Percentiles rank a stretch among this genome's conserved stretches.
Conservation (phyloP, 2,113 vertebrate species). For the Semnornis frantzii region DNA sequence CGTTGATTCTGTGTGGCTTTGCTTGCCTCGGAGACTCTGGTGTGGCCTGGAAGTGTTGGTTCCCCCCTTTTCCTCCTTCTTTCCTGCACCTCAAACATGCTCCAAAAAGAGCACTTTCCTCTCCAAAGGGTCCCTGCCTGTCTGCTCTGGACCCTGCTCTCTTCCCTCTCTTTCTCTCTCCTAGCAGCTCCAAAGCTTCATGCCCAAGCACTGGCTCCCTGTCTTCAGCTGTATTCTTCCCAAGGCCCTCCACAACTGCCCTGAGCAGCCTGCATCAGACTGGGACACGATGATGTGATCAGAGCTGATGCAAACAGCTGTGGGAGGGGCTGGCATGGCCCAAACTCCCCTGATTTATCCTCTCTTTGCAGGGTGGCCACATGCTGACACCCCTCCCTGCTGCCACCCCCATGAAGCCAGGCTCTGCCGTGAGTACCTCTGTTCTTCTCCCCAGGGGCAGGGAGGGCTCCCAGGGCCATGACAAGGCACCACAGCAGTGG, state of each 20-base stretch:
- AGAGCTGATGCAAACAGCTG: not conserved
- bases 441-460: not conserved
- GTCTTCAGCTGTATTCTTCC: not conserved
- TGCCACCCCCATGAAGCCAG: slow-evolving; percentile 92
- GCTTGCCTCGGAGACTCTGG: not conserved
- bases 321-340: not conserved
- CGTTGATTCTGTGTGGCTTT: not conserved
- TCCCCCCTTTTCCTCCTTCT: not conserved
- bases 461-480: rapidly evolving
- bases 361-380: slow-evolving; percentile 88
- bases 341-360: not conserved
- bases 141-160: not conserved
- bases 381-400: slow-evolving; percentile 93
- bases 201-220: not conserved
- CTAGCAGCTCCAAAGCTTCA: not conserved
- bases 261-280: not conserved
- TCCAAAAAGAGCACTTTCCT: not conserved
- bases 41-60: not conserved
- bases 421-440: slow-evolving; percentile 91
- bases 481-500: not conserved
- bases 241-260: not conserved
- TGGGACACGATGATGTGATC: not conserved
- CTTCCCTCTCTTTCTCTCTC: not conserved
- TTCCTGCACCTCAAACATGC: not conserved
- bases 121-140: not conserved